Conservation (phyloP, 2,888 invertebrate species). For the Netelia melanura region DNA sequence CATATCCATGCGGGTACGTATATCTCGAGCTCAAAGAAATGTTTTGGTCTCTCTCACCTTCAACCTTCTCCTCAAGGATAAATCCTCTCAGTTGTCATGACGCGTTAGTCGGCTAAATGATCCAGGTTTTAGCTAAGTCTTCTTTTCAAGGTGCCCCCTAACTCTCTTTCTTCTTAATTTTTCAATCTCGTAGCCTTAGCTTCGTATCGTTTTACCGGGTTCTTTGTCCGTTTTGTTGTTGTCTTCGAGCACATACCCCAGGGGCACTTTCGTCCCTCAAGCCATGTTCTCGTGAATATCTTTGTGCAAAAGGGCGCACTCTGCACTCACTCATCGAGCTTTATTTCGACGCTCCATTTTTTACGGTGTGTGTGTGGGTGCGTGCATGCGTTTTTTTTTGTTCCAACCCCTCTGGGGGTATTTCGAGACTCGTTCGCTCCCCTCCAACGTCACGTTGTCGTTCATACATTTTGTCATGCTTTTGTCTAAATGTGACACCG, state of each 20-base stretch:
- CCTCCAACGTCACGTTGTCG: conserved; percentile 7
- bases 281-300: conserved; percentile 51
- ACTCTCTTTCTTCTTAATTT: conserved; percentile 34
- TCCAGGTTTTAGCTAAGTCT: not conserved
- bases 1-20: not conserved
- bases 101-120: conserved; percentile 28
- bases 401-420: conserved; percentile 5
- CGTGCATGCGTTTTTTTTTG: not conserved
- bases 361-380: not conserved
- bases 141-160: no score
- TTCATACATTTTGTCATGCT: conserved; percentile 9
- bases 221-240: conserved; percentile 1
- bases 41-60: not conserved
- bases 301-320: conserved; percentile 10
- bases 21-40: conserved; percentile 32
- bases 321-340: conserved; percentile 28
- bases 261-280: conserved; percentile 22
- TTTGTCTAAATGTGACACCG: conserved; percentile 2
- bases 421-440: conserved; percentile 1
- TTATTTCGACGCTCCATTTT: conserved; percentile 17
- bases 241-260: conserved; percentile 7
- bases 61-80: not conserved
- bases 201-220: not conserved
- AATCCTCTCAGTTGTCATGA: conserved; percentile 14
- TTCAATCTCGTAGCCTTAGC: conserved; percentile 50